Percentiles rank a stretch among this genome's conserved stretches.
Conservation (phyloP, 2,888 invertebrate species). For the Tenthredo scrophulariae region DNA sequence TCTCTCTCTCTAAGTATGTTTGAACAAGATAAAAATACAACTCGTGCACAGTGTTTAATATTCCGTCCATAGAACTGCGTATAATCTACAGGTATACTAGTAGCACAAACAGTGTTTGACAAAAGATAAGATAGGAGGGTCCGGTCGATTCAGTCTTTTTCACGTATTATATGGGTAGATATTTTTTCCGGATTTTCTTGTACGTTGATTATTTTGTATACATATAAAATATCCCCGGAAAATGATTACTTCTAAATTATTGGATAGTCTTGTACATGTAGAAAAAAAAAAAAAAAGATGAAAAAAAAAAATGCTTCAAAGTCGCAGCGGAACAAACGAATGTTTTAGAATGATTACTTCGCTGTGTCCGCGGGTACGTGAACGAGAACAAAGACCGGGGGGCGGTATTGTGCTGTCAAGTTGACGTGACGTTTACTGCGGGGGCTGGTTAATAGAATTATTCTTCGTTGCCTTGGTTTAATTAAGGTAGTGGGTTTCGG, state of each 20-base stretch:
- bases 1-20: conserved; percentile 26
- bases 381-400: conserved; percentile 33
- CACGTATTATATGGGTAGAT: not conserved
- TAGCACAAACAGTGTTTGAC: conserved; percentile 37
- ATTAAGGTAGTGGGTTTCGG: conserved; percentile 29
- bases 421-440: conserved; percentile 49
- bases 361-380: conserved; percentile 42
- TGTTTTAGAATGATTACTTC: conserved; percentile 45
- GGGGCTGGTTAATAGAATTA: conserved; percentile 49
- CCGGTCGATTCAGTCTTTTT: not conserved
- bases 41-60: conserved; percentile 33
- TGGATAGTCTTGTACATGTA: not conserved
- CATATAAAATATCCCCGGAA: too few species aligned
- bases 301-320: not conserved
- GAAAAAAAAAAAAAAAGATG: too few species aligned
- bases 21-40: conserved; percentile 38
- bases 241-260: not conserved
- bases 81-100: conserved; percentile 24
- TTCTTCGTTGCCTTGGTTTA: conserved; percentile 13
- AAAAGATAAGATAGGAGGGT: conserved; percentile 38
- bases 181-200: too few species aligned
- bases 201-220: too few species aligned
- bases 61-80: conserved; percentile 32
- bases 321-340: conserved; percentile 24
- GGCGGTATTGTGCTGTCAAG: conserved; percentile 51